Conservation (phyloP, 92 coral and sea anemone genomes). For the Chrysogorgia sp. region DNA sequence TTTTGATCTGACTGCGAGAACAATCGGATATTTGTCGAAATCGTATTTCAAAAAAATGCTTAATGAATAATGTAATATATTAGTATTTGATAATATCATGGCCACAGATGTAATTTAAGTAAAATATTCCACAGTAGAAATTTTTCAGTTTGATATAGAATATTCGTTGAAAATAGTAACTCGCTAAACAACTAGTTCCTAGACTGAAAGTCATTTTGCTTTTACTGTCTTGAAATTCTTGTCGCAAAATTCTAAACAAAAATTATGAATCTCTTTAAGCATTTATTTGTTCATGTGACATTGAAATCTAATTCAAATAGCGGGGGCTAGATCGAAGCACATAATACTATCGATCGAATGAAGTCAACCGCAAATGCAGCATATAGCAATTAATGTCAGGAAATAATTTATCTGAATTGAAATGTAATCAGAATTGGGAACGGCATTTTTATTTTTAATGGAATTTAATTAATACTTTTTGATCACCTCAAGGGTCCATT, state of each 20-base stretch:
- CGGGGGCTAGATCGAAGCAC: background rate
- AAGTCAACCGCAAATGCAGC: slow-evolving; percentile 18
- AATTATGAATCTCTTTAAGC: too few relatives aligned
- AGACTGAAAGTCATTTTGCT: background rate
- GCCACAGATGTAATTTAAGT: slow-evolving; percentile 27
- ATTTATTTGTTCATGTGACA: too few relatives aligned
- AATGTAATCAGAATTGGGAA: slow-evolving; percentile 22
- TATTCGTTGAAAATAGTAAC: too few relatives aligned
- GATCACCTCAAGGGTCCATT: slow-evolving; percentile 3
- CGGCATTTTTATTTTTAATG: slow-evolving; percentile 25
- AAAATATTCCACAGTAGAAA: slow-evolving; percentile 14
- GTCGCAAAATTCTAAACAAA: too few relatives aligned
- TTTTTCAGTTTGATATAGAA: slow-evolving; percentile 1
- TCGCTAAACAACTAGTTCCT: slow-evolving; percentile 14
- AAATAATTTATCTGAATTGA: slow-evolving; percentile 26
- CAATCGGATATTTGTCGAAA: slow-evolving; percentile 17
- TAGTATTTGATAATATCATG: background rate
- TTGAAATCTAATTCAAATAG: too few relatives aligned
- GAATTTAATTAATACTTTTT: slow-evolving; percentile 32
- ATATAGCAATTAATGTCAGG: slow-evolving; percentile 33
- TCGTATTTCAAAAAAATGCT: background rate
- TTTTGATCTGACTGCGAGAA: background rate
- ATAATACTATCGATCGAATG: slow-evolving; percentile 1
- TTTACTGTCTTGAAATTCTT: background rate
- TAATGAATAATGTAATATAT: background rate